These are phyloP conservation scores for Syndactyla subalaris DNA, from an alignment of 2,797 vertebrate genomes.

Conservation along the genomic window DNA sequence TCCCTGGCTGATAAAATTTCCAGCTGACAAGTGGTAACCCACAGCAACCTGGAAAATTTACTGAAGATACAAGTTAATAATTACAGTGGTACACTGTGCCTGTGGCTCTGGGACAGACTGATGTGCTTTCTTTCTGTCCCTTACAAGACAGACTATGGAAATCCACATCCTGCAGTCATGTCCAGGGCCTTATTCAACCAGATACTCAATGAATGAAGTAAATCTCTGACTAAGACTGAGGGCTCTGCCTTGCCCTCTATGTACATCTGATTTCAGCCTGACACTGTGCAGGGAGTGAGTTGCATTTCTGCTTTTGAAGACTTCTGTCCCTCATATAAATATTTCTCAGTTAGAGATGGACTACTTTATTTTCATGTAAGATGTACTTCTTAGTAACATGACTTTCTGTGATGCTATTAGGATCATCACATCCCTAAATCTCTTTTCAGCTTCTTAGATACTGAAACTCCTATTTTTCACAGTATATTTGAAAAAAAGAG, in stretches of 20 bases:
- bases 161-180: neutral
- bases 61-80: constrained; percentile 23
- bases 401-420: neutral
- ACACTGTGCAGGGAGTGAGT: neutral
- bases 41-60: neutral
- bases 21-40: neutral
- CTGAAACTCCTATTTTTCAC: neutral
- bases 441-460: neutral
- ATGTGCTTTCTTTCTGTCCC: neutral
- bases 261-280: neutral
- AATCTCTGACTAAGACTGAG: neutral
- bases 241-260: neutral
- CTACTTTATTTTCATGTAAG: neutral
- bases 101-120: neutral
- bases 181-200: neutral
- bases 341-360: neutral
- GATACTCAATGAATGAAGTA: neutral
- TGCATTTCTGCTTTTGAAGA: neutral
- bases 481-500: neutral
- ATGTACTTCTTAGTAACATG: neutral
- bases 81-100: neutral
- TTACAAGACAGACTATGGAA: neutral
- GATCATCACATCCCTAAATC: neutral
- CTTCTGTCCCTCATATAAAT: neutral
- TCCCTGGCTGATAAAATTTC: neutral